phyloP scores from a whole-genome alignment of 1,140 invertebrate genomes.

The Gryon sp. region DNA sequence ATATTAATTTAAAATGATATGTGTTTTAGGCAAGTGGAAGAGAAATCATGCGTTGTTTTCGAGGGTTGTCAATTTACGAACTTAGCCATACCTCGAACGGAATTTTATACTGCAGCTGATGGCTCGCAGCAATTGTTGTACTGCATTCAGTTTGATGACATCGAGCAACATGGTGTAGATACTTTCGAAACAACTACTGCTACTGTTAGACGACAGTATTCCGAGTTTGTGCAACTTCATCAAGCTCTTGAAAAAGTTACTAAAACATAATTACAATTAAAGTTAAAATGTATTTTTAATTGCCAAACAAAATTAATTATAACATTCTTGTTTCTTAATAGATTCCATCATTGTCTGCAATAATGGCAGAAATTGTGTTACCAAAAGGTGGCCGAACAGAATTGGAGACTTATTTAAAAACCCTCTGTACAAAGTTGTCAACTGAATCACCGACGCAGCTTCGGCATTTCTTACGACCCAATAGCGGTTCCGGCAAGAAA shows the following conservation, averaged over 20 bases:
- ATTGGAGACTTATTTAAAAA: conserved; percentile 73
- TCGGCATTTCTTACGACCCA: conserved; percentile 74
- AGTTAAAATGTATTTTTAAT: too few species aligned
- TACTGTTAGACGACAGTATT: conserved; percentile 73
- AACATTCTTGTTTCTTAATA: conserved; percentile 42
- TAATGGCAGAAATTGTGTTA: conserved; percentile 71
- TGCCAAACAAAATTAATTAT: too few species aligned
- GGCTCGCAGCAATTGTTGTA: conserved; percentile 76
- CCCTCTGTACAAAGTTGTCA: conserved; percentile 69
- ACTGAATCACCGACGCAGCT: conserved; percentile 70
- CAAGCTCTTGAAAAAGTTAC: conserved; percentile 70
- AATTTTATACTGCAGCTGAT: conserved; percentile 73
- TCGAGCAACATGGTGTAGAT: conserved; percentile 74
- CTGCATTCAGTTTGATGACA: conserved; percentile 76
- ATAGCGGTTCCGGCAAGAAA: conserved; percentile 70
- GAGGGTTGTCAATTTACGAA: conserved; percentile 73
- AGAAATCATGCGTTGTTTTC: conserved; percentile 71
- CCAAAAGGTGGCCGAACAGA: conserved; percentile 74
- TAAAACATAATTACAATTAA: too few species aligned
- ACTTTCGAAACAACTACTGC: conserved; percentile 74
- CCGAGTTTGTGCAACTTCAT: conserved; percentile 74
- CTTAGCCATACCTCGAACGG: conserved; percentile 73
- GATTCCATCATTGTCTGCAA: conserved; percentile 65
- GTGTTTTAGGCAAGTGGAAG: conserved; percentile 71
- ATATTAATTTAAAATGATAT: too few species aligned